phyloP scores from a whole-genome alignment of 2,113 vertebrate genomes.

The Hemiprocne comata region DNA sequence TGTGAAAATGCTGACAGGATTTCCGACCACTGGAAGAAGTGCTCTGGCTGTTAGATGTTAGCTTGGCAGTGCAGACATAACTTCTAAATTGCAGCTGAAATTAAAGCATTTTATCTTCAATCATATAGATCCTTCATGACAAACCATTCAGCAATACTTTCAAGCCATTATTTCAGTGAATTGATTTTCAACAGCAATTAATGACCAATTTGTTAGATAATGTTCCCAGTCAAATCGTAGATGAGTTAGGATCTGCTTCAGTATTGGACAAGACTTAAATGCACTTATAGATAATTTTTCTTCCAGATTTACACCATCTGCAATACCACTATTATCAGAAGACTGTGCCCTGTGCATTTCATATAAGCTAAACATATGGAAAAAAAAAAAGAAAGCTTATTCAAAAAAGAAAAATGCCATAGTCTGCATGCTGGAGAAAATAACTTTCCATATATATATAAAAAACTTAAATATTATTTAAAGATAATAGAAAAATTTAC shows the following conservation, averaged over 20 bases:
- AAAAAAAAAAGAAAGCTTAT: background rate
- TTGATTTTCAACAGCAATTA: conserved; percentile 52
- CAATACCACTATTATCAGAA: background rate
- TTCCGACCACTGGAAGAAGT: conserved; percentile 49
- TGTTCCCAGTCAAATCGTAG: conserved; percentile 9
- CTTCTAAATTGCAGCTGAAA: conserved; percentile 49
- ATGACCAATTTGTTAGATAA: conserved; percentile 38
- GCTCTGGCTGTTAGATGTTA: background rate
- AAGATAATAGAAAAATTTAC: background rate
- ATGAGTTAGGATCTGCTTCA: background rate
- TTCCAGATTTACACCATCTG: background rate
- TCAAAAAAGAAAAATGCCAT: fast-evolving
- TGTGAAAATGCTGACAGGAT: conserved; percentile 61
- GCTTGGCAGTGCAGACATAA: conserved; percentile 65
- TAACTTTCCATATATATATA: background rate
- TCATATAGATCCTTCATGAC: background rate
- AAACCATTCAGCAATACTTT: background rate
- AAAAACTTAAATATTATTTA: background rate
- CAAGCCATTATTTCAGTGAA: conserved; percentile 34
- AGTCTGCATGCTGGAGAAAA: background rate
- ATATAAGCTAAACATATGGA: background rate
- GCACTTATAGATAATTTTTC: background rate
- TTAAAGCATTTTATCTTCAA: conserved; percentile 21
- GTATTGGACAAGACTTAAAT: background rate
- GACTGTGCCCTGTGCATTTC: background rate